Evolutionary conservation across 2,888 invertebrate genomes (phyloP).

Genomic region (Dryadula phaetusa): DNA sequence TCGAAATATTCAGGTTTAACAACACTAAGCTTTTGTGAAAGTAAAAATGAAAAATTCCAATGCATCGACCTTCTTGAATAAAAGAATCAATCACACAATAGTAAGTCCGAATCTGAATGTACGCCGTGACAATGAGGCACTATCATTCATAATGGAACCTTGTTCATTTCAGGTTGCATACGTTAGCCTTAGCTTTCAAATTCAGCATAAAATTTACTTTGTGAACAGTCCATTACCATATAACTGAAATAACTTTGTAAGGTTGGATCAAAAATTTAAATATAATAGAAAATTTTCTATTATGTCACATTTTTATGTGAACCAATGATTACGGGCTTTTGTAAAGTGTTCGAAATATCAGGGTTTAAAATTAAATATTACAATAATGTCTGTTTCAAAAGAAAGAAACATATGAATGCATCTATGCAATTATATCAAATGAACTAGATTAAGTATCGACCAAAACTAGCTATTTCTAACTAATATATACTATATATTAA

Average conservation of each 20-base stretch:
- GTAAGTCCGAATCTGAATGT: conserved; percentile 34
- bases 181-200: conserved; percentile 25
- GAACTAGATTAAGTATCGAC: too few species aligned
- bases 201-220: conserved; percentile 24
- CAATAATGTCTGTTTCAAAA: too few species aligned
- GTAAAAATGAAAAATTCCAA: neutral
- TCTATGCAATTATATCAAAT: too few species aligned
- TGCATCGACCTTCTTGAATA: conserved; percentile 24
- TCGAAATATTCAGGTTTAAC: neutral
- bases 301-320: too few species aligned
- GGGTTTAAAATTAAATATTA: too few species aligned
- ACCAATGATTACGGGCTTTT: too few species aligned
- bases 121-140: conserved; percentile 35
- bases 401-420: too few species aligned
- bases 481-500: too few species aligned
- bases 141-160: conserved; percentile 31
- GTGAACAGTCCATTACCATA: conserved; percentile 19
- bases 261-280: neutral
- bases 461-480: conserved; percentile 26
- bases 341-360: too few species aligned
- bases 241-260: conserved; percentile 7
- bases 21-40: neutral
- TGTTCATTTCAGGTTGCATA: conserved; percentile 27
- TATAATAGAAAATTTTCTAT: neutral
- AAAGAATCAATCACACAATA: conserved; percentile 37